Evolutionary conservation across 2,113 vertebrate genomes (phyloP).

Genomic region (Salminus brasiliensis): DNA sequence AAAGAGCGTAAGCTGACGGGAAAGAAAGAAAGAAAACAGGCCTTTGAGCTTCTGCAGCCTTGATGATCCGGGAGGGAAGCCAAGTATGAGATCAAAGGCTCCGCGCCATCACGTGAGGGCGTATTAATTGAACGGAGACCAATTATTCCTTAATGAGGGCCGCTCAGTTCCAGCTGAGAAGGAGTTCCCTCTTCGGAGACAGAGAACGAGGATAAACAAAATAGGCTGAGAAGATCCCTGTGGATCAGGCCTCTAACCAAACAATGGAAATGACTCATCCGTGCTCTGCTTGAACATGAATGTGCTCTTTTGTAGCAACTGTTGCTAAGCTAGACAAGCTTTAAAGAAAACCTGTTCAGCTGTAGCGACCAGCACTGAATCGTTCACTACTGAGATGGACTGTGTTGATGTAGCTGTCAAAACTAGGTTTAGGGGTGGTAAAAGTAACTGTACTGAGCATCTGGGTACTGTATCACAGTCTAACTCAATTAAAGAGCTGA

Average conservation of each 20-base stretch:
- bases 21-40: not conserved
- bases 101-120: not conserved
- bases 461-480: too few relatives aligned
- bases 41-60: not conserved
- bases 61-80: not conserved
- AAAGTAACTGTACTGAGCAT: too few relatives aligned
- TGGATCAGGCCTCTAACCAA: constrained; percentile 15
- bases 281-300: too few relatives aligned
- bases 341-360: too few relatives aligned
- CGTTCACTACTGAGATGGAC: not conserved
- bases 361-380: too few relatives aligned
- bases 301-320: not conserved
- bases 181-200: not conserved
- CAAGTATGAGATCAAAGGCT: constrained; percentile 7
- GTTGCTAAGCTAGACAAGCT: not conserved
- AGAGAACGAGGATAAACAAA: constrained; percentile 22
- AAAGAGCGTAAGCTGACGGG: not conserved
- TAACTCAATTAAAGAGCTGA: too few relatives aligned
- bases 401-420: too few relatives aligned
- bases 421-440: too few relatives aligned
- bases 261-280: not conserved
- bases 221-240: constrained; percentile 18
- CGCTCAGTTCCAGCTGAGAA: constrained; percentile 21
- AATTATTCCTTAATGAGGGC: constrained; percentile 48
- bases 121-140: constrained; percentile 34